phyloP scores from a whole-genome alignment of 2,797 vertebrate genomes.

The Acipenser transmontanus region DNA sequence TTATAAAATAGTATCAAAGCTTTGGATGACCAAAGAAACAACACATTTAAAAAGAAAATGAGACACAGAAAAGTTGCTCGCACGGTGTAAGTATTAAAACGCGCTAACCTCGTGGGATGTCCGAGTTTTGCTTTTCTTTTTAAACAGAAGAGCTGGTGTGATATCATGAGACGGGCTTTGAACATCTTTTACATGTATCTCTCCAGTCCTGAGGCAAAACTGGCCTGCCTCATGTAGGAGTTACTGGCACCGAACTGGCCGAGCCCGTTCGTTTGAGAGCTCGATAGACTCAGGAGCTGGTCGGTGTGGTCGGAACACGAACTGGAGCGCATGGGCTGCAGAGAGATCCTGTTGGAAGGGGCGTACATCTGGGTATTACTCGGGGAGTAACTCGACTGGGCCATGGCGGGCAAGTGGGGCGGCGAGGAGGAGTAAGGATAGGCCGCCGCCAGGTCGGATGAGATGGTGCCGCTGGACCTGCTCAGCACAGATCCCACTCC shows the following conservation, averaged over 20 bases:
- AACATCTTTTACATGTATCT: constrained; percentile 73
- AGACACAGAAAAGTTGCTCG: too few species aligned
- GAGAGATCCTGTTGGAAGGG: constrained; percentile 61
- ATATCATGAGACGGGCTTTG: neutral
- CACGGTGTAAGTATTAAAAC: neutral
- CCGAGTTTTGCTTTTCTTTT: neutral
- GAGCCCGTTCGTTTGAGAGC: constrained; percentile 59
- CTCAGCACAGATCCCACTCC: constrained; percentile 41
- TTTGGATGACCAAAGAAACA: neutral
- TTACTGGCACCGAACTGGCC: constrained; percentile 65
- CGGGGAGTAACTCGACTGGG: constrained; percentile 69
- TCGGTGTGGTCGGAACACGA: constrained; percentile 75
- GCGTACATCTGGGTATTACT: constrained; percentile 73
- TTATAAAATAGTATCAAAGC: neutral
- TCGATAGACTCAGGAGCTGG: constrained; percentile 69
- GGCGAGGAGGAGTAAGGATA: constrained; percentile 68
- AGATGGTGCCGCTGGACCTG: constrained; percentile 51
- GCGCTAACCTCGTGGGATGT: neutral
- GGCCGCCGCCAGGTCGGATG: constrained; percentile 52
- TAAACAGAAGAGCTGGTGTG: neutral
- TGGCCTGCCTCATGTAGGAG: constrained; percentile 77
- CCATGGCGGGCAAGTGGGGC: constrained; percentile 61
- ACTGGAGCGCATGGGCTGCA: constrained; percentile 62
- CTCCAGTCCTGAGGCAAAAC: constrained; percentile 77
- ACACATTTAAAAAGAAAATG: neutral